These are phyloP conservation scores for Erannis defoliaria DNA, from an alignment of 2,888 invertebrate species.

Conservation along the genomic window DNA sequence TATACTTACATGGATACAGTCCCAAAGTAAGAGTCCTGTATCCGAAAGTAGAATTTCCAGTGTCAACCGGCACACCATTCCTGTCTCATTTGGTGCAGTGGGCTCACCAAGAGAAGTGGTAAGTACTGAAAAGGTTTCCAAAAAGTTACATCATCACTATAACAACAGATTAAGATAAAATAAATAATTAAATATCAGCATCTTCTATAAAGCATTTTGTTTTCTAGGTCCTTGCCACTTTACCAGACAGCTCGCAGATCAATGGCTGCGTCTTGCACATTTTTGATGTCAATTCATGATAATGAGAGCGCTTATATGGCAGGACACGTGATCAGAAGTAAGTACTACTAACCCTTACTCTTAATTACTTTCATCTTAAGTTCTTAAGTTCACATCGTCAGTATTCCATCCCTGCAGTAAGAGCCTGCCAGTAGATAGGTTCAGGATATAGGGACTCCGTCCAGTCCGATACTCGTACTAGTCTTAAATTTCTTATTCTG, in stretches of 20 bases:
- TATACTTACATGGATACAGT: constrained; percentile 91
- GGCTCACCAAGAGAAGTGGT: constrained; percentile 86
- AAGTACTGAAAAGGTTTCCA: neutral
- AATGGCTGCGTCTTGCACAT: constrained; percentile 4
- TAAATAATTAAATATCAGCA: neutral
- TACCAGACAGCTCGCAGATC: constrained; percentile 4
- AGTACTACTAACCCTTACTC: neutral
- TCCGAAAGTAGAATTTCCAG: constrained; percentile 91
- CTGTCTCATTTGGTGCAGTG: constrained; percentile 93
- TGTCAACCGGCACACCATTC: constrained; percentile 93
- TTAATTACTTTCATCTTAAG: neutral
- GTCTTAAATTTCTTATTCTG: neutral
- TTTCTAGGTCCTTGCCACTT: constrained; percentile 3
- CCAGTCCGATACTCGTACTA: too few species aligned
- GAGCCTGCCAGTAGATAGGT: too few species aligned
- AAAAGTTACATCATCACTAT: too few species aligned
- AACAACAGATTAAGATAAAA: neutral
- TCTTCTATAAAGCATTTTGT: neutral
- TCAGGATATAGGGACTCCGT: too few species aligned
- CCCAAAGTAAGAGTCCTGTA: constrained; percentile 90
- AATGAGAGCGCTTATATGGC: neutral
- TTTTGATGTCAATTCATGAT: constrained; percentile 45
- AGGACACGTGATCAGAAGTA: constrained; percentile 5
- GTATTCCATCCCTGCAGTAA: too few species aligned
- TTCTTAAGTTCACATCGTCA: too few species aligned